These are phyloP conservation scores for Poecile atricapillus DNA, from an alignment of 2,113 vertebrate genomes.

Conservation along the genomic window DNA sequence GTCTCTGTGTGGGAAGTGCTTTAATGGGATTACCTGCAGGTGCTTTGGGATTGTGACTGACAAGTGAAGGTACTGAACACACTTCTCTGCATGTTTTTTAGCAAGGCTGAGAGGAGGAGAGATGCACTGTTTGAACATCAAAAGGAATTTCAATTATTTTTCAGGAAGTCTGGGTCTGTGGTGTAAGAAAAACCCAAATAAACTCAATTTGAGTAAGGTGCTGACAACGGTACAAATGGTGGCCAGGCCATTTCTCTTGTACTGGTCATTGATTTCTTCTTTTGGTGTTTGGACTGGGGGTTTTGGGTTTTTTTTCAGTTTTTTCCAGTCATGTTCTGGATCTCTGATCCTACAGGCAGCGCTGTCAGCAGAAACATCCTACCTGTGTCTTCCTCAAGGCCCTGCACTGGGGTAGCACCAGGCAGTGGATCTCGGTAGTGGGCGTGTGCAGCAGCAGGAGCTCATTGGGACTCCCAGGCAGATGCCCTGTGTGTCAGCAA, in stretches of 20 bases:
- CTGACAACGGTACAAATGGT: fast-evolving
- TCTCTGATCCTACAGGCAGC: background rate
- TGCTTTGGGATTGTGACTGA: background rate
- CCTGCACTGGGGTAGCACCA: fast-evolving
- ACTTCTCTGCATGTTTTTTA: background rate
- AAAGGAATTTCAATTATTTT: background rate
- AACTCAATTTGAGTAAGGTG: background rate
- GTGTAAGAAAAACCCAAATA: background rate
- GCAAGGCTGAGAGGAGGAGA: background rate
- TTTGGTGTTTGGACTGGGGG: background rate
- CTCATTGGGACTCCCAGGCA: fast-evolving
- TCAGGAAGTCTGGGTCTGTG: background rate
- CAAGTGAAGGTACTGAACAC: background rate
- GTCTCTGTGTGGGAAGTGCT: background rate
- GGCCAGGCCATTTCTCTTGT: background rate
- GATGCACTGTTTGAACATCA: background rate
- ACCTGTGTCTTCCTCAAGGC: background rate
- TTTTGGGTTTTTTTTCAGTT: background rate
- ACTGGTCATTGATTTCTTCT: background rate
- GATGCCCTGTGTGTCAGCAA: background rate
- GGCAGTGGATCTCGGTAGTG: background rate
- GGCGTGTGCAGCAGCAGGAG: background rate
- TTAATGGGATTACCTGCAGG: background rate
- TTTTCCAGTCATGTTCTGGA: background rate
- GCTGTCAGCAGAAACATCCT: background rate